Conservation (phyloP, 2,113 vertebrate genomes). For the Platysternon megacephalum region DNA sequence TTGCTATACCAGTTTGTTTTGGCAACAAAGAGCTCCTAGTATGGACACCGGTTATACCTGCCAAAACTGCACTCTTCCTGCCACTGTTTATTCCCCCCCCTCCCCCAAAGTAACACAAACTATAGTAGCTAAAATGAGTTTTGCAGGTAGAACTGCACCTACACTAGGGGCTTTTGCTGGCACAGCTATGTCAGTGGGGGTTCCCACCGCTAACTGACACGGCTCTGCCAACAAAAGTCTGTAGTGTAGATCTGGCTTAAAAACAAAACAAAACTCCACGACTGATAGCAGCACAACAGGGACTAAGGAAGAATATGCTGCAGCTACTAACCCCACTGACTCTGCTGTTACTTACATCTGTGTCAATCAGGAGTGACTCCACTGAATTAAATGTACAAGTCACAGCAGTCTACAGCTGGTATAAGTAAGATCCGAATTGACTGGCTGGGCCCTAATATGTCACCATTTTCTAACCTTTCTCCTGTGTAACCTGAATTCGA, state of each 20-base stretch:
- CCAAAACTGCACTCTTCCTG: not conserved
- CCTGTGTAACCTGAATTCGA: not conserved
- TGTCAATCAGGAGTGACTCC: not conserved
- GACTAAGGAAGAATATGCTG: not conserved
- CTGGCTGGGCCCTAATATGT: not conserved
- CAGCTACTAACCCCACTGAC: rapidly evolving
- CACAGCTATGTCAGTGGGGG: not conserved
- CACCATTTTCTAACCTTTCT: not conserved
- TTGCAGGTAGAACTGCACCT: not conserved
- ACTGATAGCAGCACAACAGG: not conserved
- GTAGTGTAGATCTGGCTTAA: not conserved
- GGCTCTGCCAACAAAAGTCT: not conserved
- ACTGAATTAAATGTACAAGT: not conserved
- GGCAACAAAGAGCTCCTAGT: not conserved
- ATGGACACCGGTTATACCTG: not conserved
- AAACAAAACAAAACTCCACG: not conserved
- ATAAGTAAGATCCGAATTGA: not conserved
- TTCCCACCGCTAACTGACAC: not conserved
- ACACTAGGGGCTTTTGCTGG: not conserved
- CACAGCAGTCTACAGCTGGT: not conserved
- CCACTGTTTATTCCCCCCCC: not conserved
- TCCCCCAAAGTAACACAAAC: not conserved
- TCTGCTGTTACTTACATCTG: not conserved
- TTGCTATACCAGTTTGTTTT: rapidly evolving
- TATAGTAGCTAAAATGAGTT: not conserved